Evolutionary conservation across 2,888 invertebrate genomes (phyloP).

Genomic region (Acrobasis repandana): DNA sequence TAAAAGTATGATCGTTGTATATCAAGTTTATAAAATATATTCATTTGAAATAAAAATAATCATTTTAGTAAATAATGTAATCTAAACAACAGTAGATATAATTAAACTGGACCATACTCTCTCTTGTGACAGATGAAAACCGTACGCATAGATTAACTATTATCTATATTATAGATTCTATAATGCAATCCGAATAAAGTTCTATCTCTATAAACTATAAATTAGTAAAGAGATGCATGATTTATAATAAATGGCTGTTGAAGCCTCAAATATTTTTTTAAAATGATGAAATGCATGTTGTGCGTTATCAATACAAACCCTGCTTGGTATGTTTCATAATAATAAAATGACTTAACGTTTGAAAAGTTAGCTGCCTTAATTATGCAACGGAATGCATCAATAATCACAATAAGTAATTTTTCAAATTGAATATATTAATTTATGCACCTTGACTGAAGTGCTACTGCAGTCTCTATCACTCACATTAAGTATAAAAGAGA

Average conservation of each 20-base stretch:
- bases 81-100: constrained; percentile 37
- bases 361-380: neutral
- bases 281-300: constrained; percentile 50
- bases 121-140: constrained; percentile 41
- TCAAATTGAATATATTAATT: neutral
- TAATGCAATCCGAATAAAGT: constrained; percentile 44
- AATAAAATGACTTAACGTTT: neutral
- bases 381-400: neutral
- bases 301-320: constrained; percentile 66
- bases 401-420: neutral
- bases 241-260: constrained; percentile 37
- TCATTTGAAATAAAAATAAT: constrained; percentile 33
- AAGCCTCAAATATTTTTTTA: constrained; percentile 41
- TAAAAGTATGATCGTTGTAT: constrained; percentile 40
- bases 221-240: constrained; percentile 13
- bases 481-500: too few relatives aligned
- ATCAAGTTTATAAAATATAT: constrained; percentile 37
- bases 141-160: constrained; percentile 36
- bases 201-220: constrained; percentile 36
- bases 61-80: constrained; percentile 24
- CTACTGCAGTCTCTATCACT: too few relatives aligned
- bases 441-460: neutral
- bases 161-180: constrained; percentile 22
- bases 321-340: constrained; percentile 37
- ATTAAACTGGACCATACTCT: constrained; percentile 47